phyloP scores from a whole-genome alignment of 1,140 invertebrate species.

The Adelges cooleyi region DNA sequence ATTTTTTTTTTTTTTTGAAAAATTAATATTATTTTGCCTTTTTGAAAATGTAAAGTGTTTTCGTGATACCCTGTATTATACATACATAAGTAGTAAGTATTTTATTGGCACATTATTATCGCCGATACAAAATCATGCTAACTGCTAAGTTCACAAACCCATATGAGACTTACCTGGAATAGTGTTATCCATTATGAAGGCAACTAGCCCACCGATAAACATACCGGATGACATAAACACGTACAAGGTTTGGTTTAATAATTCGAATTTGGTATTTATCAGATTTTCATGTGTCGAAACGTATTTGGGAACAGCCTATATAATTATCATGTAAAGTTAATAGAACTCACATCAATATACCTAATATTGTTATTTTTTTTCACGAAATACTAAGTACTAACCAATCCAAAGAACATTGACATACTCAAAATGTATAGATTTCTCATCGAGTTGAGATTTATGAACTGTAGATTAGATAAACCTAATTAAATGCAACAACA shows the following conservation, averaged over 20 bases:
- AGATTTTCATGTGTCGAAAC: not conserved
- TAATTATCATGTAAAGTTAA: not conserved
- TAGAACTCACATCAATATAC: no score
- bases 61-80: no score
- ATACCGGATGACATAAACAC: not conserved
- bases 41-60: no score
- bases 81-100: no score
- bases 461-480: slow-evolving; percentile 15
- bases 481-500: not conserved
- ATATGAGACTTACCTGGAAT: slow-evolving; percentile 15
- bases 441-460: slow-evolving; percentile 18
- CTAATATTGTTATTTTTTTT: no score
- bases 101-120: no score
- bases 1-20: no score
- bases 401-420: slow-evolving; percentile 20
- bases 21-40: no score
- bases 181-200: slow-evolving; percentile 16
- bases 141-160: no score
- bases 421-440: slow-evolving; percentile 20
- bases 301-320: not conserved
- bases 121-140: no score
- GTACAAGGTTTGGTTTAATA: not conserved
- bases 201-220: not conserved
- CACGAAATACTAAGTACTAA: not conserved
- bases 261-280: not conserved